Evolutionary conservation across 2,888 invertebrate species (phyloP), one percentile per base, ranked within the genome.

Genomic region (Brenthis daphne): DNA sequence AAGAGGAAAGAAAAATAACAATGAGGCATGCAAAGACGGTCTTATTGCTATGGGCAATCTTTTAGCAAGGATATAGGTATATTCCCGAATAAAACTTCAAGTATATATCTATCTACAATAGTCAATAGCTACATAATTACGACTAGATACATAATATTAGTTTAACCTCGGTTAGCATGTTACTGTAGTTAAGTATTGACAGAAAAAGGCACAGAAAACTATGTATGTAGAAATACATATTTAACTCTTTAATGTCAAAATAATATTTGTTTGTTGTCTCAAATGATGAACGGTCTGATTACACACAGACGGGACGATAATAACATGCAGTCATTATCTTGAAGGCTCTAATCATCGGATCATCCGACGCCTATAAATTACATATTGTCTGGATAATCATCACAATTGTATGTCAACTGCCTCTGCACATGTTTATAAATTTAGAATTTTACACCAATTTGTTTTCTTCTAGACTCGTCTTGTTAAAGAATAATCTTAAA

Each of bases 301-400:
- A 64, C 51, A 65, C 70, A 65, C 64, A 64, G 56, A 48, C 55
- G 63, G 33, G 24, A 65, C 65, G 64, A 72, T 72, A 70, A 66
- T 64, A 66, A 66, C 64, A 24, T 14, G 55, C 55, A 60, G 54
- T 60, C 55, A 66, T 60, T 54, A 66, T 47, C 58, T 43, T 43
- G 48, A 57, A 65, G 57, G 33, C 65, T 65, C 57, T 57, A 53
- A 57, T 54, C 24, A 54, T 60, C 48, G 29, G 66, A 67, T 60
- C 60, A 67, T 53, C 66, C 37, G 66, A 60, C 66, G 60, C 54
- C 66, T 60, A 54, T 60, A 60, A 67, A 67, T 67, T 55, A 67
- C 13, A 60, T 55, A 63, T 67, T 55, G 53, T 63, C 13, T 53
- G 55, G 43, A 60, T 68, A 51, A 70, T 68, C 65, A 68, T 67